Evolutionary conservation across 1,140 invertebrate genomes (phyloP).

Genomic region (Drusus annulatus): DNA sequence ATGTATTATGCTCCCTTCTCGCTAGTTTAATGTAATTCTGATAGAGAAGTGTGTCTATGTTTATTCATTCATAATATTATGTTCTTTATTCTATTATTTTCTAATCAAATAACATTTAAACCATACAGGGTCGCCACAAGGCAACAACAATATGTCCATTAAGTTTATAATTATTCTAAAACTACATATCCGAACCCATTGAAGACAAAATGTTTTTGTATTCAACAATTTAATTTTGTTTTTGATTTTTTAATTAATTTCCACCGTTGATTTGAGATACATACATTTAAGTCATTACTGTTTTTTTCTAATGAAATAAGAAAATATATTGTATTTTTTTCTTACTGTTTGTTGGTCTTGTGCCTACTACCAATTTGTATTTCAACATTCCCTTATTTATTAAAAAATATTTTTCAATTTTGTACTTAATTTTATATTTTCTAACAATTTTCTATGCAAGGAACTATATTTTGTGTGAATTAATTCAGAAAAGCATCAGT

Average conservation of each 20-base stretch:
- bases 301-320: too few relatives aligned
- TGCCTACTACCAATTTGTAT: not conserved
- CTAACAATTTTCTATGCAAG: too few relatives aligned
- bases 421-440: conserved; percentile 23
- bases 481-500: not conserved
- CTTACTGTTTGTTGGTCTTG: not conserved
- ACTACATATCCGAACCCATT: conserved; percentile 8
- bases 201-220: not conserved
- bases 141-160: conserved; percentile 29
- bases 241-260: too few relatives aligned
- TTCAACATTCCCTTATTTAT: conserved; percentile 18
- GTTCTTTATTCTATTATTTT: not conserved
- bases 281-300: too few relatives aligned
- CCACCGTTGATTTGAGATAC: too few relatives aligned
- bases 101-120: not conserved
- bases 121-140: conserved; percentile 33
- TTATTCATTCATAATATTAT: conserved; percentile 10
- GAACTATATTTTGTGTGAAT: too few relatives aligned
- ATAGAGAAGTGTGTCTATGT: not conserved
- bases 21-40: not conserved
- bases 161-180: conserved; percentile 21
- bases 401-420: not conserved
- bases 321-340: not conserved
- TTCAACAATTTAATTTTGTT: not conserved
- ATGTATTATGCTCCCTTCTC: conserved; percentile 10